These are phyloP conservation scores for Camelus dromedarius DNA, from an alignment of 2,113 vertebrate species.

Conservation along the genomic window DNA sequence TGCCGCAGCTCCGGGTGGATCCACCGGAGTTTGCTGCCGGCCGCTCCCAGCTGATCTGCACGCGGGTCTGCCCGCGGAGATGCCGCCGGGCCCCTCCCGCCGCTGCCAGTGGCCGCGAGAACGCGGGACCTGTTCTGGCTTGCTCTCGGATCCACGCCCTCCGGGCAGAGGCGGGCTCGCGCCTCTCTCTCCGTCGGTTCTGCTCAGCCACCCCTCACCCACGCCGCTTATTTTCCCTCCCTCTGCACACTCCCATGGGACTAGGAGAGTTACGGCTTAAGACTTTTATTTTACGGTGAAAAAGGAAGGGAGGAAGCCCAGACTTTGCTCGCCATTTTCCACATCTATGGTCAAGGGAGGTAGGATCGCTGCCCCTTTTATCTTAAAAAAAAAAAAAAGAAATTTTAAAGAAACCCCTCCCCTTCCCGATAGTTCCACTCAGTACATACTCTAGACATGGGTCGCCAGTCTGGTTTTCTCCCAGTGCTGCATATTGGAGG, in stretches of 20 bases:
- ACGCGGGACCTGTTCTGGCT: slow-evolving; percentile 68
- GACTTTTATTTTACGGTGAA: slow-evolving; percentile 16
- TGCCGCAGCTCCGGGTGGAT: neutral
- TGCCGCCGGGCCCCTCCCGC: slow-evolving; percentile 4
- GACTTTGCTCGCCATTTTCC: slow-evolving; percentile 56
- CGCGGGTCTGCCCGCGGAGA: neutral
- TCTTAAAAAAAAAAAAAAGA: neutral
- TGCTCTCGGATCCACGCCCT: slow-evolving; percentile 68
- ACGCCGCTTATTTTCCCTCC: neutral
- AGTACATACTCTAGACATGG: neutral
- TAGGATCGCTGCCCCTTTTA: neutral
- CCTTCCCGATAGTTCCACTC: neutral
- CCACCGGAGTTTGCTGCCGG: neutral
- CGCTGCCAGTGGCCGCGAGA: slow-evolving; percentile 34
- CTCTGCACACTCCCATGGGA: slow-evolving; percentile 57
- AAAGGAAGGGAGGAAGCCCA: neutral
- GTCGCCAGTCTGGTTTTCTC: neutral
- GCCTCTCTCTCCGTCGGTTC: neutral
- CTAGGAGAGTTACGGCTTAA: neutral
- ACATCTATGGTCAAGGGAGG: neutral
- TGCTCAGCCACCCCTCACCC: slow-evolving; percentile 52
- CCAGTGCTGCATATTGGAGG: neutral
- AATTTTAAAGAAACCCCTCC: neutral
- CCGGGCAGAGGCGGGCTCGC: neutral
- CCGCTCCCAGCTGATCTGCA: neutral